These are phyloP conservation scores for Penaeus indicus DNA, from an alignment of 1,140 invertebrate species.

Conservation along the genomic window DNA sequence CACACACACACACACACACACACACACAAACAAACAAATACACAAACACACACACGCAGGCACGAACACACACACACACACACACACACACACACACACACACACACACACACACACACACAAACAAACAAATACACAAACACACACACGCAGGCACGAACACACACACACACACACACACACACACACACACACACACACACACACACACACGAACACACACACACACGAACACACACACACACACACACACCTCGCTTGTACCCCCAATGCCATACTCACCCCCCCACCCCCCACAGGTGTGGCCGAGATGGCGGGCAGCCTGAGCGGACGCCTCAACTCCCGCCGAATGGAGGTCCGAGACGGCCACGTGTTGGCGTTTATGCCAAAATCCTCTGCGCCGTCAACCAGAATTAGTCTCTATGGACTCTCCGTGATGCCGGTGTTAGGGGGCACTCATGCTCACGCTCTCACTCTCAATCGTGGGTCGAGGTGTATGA, in stretches of 20 bases:
- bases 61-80: too few relatives aligned
- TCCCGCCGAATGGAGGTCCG: constrained; percentile 38
- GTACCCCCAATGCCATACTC: not conserved
- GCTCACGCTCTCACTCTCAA: constrained; percentile 7
- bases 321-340: constrained; percentile 17
- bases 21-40: too few relatives aligned
- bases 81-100: too few relatives aligned
- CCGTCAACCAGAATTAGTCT: constrained; percentile 36
- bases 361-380: constrained; percentile 49
- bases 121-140: too few relatives aligned
- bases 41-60: too few relatives aligned
- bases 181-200: too few relatives aligned
- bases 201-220: not conserved
- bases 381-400: constrained; percentile 15
- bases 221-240: not conserved
- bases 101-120: too few relatives aligned
- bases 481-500: constrained; percentile 39
- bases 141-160: too few relatives aligned
- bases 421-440: constrained; percentile 39
- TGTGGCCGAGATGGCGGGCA: constrained; percentile 35
- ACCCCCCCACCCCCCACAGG: constrained; percentile 11
- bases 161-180: too few relatives aligned
- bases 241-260: not conserved
- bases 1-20: too few relatives aligned
- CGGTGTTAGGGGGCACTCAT: constrained; percentile 31